Conservation (phyloP, 2,797 vertebrate genomes). For the Enteromius viviparus region DNA sequence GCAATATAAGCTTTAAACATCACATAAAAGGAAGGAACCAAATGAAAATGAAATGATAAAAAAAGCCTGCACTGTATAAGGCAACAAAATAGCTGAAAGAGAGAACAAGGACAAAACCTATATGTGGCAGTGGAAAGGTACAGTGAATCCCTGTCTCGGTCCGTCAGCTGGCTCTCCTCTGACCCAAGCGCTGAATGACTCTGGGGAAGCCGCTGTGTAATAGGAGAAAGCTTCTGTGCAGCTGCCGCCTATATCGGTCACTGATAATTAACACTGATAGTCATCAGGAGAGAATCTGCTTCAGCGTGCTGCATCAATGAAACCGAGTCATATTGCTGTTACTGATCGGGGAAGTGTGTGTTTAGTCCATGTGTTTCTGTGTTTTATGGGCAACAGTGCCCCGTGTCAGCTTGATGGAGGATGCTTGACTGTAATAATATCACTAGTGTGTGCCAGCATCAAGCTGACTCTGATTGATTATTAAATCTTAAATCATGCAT, state of each 20-base stretch:
- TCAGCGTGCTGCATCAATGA: background rate
- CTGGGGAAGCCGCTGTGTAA: conserved; percentile 8
- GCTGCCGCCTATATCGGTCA: conserved; percentile 28
- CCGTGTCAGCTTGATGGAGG: background rate
- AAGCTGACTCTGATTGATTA: background rate
- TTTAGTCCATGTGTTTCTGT: background rate
- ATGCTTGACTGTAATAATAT: background rate
- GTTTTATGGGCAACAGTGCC: background rate
- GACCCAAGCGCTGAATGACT: background rate
- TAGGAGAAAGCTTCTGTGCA: conserved; percentile 23
- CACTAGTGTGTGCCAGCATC: background rate
- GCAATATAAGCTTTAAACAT: background rate
- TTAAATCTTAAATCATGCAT: background rate
- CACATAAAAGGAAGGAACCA: background rate
- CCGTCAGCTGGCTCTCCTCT: conserved; percentile 24
- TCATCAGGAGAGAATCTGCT: background rate
- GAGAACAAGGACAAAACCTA: conserved; percentile 14
- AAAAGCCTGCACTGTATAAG: background rate
- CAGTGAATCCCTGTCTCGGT: conserved; percentile 31
- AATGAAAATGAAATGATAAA: background rate
- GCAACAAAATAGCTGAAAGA: background rate
- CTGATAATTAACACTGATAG: conserved; percentile 18
- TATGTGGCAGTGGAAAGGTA: conserved; percentile 37
- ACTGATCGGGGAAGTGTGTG: background rate
- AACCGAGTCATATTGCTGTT: conserved; percentile 1